Percentiles rank a stretch among this genome's conserved stretches.
Conservation (phyloP, 30 jellyfish, hydroid and myxozoan species). For the Morbakka virulenta region DNA sequence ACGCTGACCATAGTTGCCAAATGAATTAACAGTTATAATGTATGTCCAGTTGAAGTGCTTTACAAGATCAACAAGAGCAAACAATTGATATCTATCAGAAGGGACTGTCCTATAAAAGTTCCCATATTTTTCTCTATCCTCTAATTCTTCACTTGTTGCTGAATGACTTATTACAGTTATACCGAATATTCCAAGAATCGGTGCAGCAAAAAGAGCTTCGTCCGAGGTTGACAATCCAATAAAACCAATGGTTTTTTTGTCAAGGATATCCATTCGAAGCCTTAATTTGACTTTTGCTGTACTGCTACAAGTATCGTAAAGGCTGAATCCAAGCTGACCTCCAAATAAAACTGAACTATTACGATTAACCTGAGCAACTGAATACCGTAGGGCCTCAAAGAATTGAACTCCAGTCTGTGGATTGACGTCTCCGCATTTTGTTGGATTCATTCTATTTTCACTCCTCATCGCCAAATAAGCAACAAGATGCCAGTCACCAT, state of each 20-base stretch:
- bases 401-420: slow-evolving; percentile 71
- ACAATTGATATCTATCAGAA: slow-evolving; percentile 44
- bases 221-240: slow-evolving; percentile 67
- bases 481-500: neutral
- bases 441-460: neutral
- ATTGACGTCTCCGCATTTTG: neutral
- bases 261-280: slow-evolving; percentile 2
- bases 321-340: slow-evolving; percentile 23
- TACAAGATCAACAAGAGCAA: slow-evolving; percentile 39
- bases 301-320: slow-evolving; percentile 41
- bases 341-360: slow-evolving; percentile 5
- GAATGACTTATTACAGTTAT: slow-evolving; percentile 42
- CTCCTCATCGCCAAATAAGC: neutral
- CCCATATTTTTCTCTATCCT: slow-evolving; percentile 8
- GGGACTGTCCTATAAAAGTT: slow-evolving; percentile 66
- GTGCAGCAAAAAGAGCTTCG: slow-evolving; percentile 26
- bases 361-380: slow-evolving; percentile 56
- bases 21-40: slow-evolving; percentile 29
- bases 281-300: neutral
- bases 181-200: slow-evolving; percentile 22
- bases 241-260: slow-evolving; percentile 9
- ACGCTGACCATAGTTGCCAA: slow-evolving; percentile 29
- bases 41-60: slow-evolving; percentile 48
- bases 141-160: slow-evolving; percentile 53
- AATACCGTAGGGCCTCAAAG: slow-evolving; percentile 62